Conservation (phyloP, 1,140 invertebrate species). For the Lucilia cuprina region DNA sequence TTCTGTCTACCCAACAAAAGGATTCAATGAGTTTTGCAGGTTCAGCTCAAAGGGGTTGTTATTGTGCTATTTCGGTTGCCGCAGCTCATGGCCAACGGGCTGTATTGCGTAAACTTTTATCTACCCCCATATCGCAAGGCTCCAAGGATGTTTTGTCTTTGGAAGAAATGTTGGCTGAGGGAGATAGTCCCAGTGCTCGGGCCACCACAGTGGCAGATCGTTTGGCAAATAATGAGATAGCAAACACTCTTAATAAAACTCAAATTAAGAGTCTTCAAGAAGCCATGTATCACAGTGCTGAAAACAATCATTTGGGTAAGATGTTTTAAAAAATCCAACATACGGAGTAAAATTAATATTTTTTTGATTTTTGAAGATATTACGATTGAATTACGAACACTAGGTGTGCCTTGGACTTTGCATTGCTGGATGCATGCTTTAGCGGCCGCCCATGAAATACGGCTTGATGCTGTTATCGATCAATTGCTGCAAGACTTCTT, state of each 20-base stretch:
- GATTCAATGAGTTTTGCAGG: slow-evolving; percentile 85
- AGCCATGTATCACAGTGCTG: slow-evolving; percentile 91
- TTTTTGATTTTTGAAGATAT: slow-evolving; percentile 70
- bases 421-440: slow-evolving; percentile 93
- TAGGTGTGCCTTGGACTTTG: slow-evolving; percentile 87
- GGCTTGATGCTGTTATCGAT: slow-evolving; percentile 86
- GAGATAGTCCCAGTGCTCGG: slow-evolving; percentile 57
- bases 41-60: slow-evolving; percentile 82
- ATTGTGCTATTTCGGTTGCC: slow-evolving; percentile 85
- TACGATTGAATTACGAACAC: slow-evolving; percentile 80
- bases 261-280: slow-evolving; percentile 87
- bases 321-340: background rate
- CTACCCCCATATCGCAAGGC: slow-evolving; percentile 74
- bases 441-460: slow-evolving; percentile 81
- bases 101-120: slow-evolving; percentile 78
- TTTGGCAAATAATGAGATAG: slow-evolving; percentile 55
- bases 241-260: slow-evolving; percentile 74
- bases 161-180: slow-evolving; percentile 90
- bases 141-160: slow-evolving; percentile 79
- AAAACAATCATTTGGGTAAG: slow-evolving; percentile 85
- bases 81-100: slow-evolving; percentile 83
- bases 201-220: slow-evolving; percentile 42
- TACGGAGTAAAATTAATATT: background rate
- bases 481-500: slow-evolving; percentile 89
- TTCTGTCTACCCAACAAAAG: slow-evolving; percentile 82